Conservation (phyloP, 2,113 vertebrate genomes). For the Choloepus hoffmanni region DNA sequence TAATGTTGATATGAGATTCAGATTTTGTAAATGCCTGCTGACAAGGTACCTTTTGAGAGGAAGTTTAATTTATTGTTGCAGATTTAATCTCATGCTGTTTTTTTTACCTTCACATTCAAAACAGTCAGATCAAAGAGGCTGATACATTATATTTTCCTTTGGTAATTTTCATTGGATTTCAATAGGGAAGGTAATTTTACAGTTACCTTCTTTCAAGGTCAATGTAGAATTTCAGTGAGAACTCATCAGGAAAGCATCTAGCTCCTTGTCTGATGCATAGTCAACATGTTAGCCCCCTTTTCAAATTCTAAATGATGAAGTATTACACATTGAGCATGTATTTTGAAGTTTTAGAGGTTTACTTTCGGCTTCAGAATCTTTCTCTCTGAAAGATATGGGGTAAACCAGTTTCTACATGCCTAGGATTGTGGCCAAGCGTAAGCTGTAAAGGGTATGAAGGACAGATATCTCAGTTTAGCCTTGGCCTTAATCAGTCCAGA, state of each 20-base stretch:
- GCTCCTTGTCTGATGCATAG: neutral
- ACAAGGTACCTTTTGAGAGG: slow-evolving; percentile 12
- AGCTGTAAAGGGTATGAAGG: neutral
- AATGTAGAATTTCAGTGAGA: slow-evolving; percentile 4
- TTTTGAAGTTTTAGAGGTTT: slow-evolving; percentile 62
- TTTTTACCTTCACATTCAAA: neutral
- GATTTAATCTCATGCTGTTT: neutral
- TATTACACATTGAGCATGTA: neutral
- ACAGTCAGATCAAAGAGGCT: neutral
- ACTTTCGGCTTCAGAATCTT: slow-evolving; percentile 10
- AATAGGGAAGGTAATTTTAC: neutral
- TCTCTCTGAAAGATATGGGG: slow-evolving; percentile 24
- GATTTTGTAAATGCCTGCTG: neutral
- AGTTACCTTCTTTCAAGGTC: slow-evolving; percentile 2
- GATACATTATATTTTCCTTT: neutral
- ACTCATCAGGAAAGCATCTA: slow-evolving; percentile 46
- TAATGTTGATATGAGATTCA: neutral
- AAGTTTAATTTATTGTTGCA: neutral
- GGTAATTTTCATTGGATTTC: slow-evolving; percentile 43
- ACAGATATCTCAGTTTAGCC: neutral
- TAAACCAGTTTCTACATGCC: neutral
- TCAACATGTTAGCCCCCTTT: slow-evolving; percentile 48
- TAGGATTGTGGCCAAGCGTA: neutral
- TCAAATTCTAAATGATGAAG: neutral
- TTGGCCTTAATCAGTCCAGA: slow-evolving; percentile 36